Base-by-base conservation (phyloP, 2,888 invertebrate species). In the Xestia rhomboidea region DNA sequence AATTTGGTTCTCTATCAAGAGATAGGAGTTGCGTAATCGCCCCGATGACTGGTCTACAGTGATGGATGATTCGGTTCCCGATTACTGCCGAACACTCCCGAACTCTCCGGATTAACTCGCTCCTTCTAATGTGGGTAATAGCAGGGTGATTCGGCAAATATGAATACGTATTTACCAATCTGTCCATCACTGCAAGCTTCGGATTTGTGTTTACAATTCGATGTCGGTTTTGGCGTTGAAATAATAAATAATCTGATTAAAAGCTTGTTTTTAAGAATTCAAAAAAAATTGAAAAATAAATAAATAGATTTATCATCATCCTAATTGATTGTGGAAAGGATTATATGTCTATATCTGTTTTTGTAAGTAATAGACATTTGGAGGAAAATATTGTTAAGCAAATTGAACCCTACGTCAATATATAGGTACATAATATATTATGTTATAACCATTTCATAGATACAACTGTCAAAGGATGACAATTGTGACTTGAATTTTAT, bases 91-190 rank as follows among this genome's bases (percentile, higher is more conserved):
- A 82, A 69, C 57, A 46, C 69, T 75, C 70, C 84, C 85, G 82
- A 80, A 75, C 75, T 69, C 68, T 81, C 77, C 77, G 89, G 90
- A 92, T 93, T 92, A 93, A 89, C 90, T 90, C 89, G 85, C 85
- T 87, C 85, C 84, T 72, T 91, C 88, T 92, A 93, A 92, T 92
- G 91, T 91, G 90, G 90, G 89, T 93, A 93, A 94, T 92, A 93
- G 93, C 89, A 86, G 83, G 90, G 85, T 94, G 93, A 95, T 90
- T 85, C 77, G 62, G 94, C 93, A 91, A 88, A 91, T 92, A 89
- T 90, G 76, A 89, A 85, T 81, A 72, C 46, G 72, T 82, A 86
- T 88, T 87, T 88, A 86, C 84, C 74, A 83, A 83, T 81, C 83
- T 77, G 86, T 80, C 88, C 75, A 87, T 87, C 88, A 86, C 79